Evolutionary conservation across 2,888 invertebrate genomes (phyloP).

Genomic region (Stegophylla sp.): DNA sequence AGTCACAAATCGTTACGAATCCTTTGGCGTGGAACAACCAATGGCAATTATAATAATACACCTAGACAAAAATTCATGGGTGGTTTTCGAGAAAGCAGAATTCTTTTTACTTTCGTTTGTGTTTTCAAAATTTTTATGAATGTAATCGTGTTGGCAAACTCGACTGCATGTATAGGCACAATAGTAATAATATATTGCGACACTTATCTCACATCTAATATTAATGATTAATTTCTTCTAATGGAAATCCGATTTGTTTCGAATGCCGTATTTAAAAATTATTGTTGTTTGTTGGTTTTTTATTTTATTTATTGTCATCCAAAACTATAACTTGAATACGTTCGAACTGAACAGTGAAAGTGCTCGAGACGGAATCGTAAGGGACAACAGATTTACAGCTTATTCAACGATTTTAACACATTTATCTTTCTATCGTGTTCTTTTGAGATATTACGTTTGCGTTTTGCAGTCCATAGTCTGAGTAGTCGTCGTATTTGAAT

Average conservation of each 20-base stretch:
- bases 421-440: too few relatives aligned
- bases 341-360: too few relatives aligned
- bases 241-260: conserved; percentile 14
- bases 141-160: background rate
- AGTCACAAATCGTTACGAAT: background rate
- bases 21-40: background rate
- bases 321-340: too few relatives aligned
- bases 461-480: too few relatives aligned
- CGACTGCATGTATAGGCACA: background rate
- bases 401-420: too few relatives aligned
- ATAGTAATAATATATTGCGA: background rate
- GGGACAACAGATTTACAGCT: too few relatives aligned
- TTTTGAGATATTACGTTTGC: too few relatives aligned
- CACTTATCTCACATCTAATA: background rate
- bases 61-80: conserved; percentile 2
- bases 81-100: conserved; percentile 34
- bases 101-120: conserved; percentile 27
- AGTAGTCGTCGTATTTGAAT: too few relatives aligned
- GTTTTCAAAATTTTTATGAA: conserved; percentile 33
- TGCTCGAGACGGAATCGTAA: too few relatives aligned
- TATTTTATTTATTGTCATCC: too few relatives aligned
- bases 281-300: conserved; percentile 8
- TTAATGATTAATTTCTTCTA: conserved; percentile 21
- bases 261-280: background rate
- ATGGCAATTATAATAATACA: background rate